These are phyloP conservation scores for Clunio marinus DNA, from an alignment of 2,888 invertebrate species.

Conservation along the genomic window DNA sequence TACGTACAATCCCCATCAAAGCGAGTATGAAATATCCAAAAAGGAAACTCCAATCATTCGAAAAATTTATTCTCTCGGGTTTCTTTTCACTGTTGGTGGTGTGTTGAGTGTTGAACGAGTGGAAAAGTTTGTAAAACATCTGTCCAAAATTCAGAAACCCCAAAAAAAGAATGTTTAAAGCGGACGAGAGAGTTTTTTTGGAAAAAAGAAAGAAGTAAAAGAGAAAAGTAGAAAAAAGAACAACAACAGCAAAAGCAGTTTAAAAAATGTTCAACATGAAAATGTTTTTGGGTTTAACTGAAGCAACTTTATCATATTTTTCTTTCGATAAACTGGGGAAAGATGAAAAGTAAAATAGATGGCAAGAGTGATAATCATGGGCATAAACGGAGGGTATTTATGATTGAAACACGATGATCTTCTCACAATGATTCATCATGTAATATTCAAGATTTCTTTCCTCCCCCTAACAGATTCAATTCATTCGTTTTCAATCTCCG, in stretches of 20 bases:
- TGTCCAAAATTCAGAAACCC: conserved; percentile 6
- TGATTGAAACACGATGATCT: neutral
- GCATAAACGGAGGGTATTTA: neutral
- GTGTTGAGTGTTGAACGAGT: neutral
- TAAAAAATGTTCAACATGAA: conserved; percentile 3
- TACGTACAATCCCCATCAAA: neutral
- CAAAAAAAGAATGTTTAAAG: conserved; percentile 4
- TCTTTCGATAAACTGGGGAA: conserved; percentile 8
- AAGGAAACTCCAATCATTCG: conserved; percentile 38
- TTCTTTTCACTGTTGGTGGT: neutral
- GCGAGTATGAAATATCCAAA: conserved; percentile 18
- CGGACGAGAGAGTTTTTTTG: neutral
- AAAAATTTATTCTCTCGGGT: neutral
- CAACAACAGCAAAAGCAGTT: neutral
- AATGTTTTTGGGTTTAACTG: too few species aligned
- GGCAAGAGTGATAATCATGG: neutral
- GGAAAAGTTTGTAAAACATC: conserved; percentile 9
- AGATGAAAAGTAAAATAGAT: neutral
- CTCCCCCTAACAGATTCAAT: conserved; percentile 10
- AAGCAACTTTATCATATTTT: neutral
- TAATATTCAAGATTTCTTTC: neutral
- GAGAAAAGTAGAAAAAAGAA: neutral
- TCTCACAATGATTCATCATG: neutral
- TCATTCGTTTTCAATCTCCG: conserved; percentile 10
- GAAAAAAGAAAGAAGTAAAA: neutral